A percentile compares a stretch with the other conserved stretches of the same genome.
These are phyloP conservation scores for Pelagia noctiluca DNA, from an alignment of 30 jellyfish, hydroid and myxozoan species.

Conservation along the genomic window DNA sequence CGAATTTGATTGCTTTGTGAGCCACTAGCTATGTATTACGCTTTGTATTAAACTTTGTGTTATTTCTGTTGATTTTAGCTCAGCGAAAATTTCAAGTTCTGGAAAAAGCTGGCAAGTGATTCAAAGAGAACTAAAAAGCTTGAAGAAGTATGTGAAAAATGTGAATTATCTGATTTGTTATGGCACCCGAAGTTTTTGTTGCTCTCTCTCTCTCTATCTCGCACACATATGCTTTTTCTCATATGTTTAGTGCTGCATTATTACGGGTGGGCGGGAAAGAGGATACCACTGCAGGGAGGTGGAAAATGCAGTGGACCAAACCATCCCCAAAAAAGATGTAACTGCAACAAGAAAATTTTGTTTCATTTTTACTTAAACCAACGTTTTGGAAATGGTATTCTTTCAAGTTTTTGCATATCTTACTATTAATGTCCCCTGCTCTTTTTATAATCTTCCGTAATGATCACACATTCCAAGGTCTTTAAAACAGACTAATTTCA, in stretches of 20 bases:
- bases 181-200: not conserved
- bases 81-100: constrained; percentile 3
- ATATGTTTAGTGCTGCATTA: not conserved
- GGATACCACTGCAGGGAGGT: no score
- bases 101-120: constrained; percentile 17
- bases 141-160: constrained; percentile 39
- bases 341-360: not conserved
- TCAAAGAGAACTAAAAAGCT: constrained; percentile 37
- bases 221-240: not conserved
- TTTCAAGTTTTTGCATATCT: not conserved
- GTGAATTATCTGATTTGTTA: not conserved
- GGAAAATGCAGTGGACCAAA: no score
- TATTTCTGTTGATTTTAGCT: not conserved
- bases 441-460: no score
- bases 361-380: no score
- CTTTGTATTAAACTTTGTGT: not conserved
- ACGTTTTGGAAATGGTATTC: not conserved
- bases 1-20: not conserved
- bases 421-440: not conserved
- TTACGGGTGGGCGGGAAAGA: no score
- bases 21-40: not conserved
- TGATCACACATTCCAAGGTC: not conserved
- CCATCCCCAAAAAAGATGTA: no score
- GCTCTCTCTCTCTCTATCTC: not conserved
- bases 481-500: not conserved